Conservation (phyloP, 2,113 vertebrate genomes). For the Numida meleagris region DNA sequence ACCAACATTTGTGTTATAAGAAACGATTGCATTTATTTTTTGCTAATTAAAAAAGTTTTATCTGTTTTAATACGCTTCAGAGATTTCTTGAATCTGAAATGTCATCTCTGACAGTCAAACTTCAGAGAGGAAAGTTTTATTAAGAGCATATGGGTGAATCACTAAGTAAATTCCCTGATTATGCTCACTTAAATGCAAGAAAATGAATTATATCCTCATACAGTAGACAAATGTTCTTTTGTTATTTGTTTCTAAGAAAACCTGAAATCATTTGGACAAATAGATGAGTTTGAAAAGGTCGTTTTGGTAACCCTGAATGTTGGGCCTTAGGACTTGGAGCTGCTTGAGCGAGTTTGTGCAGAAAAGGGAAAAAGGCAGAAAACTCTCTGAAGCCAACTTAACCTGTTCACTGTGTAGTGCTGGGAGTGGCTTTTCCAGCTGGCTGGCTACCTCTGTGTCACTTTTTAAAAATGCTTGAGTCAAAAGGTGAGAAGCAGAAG, state of each 20-base stretch:
- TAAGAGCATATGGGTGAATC: neutral
- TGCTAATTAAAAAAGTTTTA: neutral
- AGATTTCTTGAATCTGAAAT: neutral
- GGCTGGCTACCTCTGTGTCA: neutral
- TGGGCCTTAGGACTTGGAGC: neutral
- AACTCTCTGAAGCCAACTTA: neutral
- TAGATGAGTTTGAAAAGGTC: neutral
- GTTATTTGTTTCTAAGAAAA: neutral
- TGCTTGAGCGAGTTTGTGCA: neutral
- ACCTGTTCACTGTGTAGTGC: neutral
- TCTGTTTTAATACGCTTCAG: neutral
- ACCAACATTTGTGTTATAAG: neutral
- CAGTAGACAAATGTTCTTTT: neutral
- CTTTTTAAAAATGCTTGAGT: neutral
- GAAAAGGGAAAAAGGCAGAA: neutral
- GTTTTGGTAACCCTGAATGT: rapidly evolving
- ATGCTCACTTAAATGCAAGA: neutral
- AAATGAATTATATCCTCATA: neutral
- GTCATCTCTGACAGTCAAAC: neutral
- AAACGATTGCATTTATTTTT: neutral
- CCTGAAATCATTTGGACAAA: neutral
- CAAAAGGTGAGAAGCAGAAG: neutral
- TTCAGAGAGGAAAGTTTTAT: neutral
- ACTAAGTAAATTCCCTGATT: neutral
- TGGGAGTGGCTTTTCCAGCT: neutral